Evolutionary conservation across 1,140 invertebrate species (phyloP).

Genomic region (Heterodera carotae): DNA sequence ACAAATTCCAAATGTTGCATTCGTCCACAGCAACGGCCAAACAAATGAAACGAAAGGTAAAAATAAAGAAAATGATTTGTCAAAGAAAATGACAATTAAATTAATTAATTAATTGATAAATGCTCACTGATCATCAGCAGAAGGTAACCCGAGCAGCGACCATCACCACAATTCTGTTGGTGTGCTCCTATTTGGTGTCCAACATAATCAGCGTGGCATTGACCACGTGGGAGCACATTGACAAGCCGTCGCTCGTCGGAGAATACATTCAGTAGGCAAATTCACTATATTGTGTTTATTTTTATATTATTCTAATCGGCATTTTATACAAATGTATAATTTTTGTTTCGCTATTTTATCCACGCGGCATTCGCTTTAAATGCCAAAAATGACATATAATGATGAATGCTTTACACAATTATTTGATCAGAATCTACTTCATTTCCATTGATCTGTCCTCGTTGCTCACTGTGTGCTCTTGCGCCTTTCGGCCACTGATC

Average conservation of each 20-base stretch:
- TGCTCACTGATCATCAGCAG: conserved; percentile 43
- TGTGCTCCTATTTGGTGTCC: conserved; percentile 60
- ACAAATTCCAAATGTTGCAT: conserved; percentile 23
- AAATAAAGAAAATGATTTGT: conserved; percentile 8
- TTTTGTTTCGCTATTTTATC: not conserved
- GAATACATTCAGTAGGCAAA: conserved; percentile 39
- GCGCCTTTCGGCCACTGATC: conserved; percentile 57
- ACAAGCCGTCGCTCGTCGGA: conserved; percentile 48
- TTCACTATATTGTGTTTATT: not conserved
- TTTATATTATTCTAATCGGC: too few species aligned
- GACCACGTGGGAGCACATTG: conserved; percentile 62
- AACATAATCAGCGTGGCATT: conserved; percentile 61
- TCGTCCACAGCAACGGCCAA: conserved; percentile 32
- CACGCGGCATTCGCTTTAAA: too few species aligned
- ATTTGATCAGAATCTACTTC: conserved; percentile 48
- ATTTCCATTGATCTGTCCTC: conserved; percentile 57
- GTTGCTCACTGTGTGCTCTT: conserved; percentile 58
- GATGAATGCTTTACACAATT: too few species aligned
- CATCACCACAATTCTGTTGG: conserved; percentile 59
- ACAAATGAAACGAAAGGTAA: conserved; percentile 44
- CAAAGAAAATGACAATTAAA: conserved; percentile 1
- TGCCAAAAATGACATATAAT: too few species aligned
- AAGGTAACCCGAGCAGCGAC: conserved; percentile 58
- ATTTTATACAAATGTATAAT: conserved; percentile 36
- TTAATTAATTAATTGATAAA: too few species aligned